phyloP scores from a whole-genome alignment of 1,140 invertebrate species.

The Zaprionus capensis region DNA sequence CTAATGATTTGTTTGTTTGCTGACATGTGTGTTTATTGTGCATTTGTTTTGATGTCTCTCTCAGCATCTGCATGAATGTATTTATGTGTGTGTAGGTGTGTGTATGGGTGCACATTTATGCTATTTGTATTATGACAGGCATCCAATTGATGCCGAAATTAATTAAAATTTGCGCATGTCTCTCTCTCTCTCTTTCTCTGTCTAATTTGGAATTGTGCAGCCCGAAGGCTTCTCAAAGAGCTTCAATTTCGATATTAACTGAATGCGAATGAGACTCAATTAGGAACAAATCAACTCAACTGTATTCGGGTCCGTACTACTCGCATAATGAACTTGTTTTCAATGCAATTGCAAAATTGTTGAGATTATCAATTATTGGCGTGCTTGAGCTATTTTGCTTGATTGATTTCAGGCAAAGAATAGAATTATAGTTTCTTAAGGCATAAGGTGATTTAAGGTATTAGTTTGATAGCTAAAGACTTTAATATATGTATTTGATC shows the following conservation, averaged over 20 bases:
- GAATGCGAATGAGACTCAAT: slow-evolving; percentile 6
- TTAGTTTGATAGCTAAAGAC: not conserved
- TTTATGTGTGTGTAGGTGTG: slow-evolving; percentile 15
- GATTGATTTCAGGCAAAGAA: not conserved
- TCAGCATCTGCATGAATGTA: slow-evolving; percentile 18
- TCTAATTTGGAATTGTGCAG: slow-evolving; percentile 1
- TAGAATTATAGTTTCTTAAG: not conserved
- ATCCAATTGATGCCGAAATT: slow-evolving; percentile 68
- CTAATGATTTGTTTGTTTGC: slow-evolving; percentile 52
- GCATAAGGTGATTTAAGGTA: not conserved
- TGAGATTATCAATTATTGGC: slow-evolving; percentile 1
- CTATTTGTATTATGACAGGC: slow-evolving; percentile 78
- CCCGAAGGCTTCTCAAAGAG: slow-evolving; percentile 10
- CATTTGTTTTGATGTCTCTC: slow-evolving; percentile 29
- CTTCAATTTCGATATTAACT: slow-evolving; percentile 12
- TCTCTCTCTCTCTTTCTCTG: slow-evolving; percentile 2
- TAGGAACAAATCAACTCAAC: not conserved
- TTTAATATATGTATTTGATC: too few species aligned
- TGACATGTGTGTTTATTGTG: slow-evolving; percentile 30
- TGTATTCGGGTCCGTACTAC: not conserved
- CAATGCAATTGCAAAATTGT: slow-evolving; percentile 1
- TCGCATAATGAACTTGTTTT: not conserved
- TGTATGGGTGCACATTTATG: slow-evolving; percentile 29
- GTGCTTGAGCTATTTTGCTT: not conserved
- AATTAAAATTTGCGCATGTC: slow-evolving; percentile 70